Percentiles rank a stretch among this genome's conserved stretches.
phyloP scores from a whole-genome alignment of 2,888 invertebrate genomes.

The Prenolepis imparis region DNA sequence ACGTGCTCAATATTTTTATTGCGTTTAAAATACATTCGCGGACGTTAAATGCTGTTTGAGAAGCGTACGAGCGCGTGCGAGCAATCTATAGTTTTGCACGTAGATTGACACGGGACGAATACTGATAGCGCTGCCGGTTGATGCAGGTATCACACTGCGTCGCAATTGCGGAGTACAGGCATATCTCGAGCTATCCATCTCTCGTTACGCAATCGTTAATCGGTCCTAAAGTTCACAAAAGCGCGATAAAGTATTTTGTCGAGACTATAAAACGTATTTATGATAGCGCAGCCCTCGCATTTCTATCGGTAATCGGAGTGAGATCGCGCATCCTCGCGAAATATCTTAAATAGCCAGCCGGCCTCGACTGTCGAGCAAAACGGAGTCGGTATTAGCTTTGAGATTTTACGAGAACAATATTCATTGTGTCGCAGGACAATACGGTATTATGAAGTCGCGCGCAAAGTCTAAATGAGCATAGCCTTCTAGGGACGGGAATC shows the following conservation, averaged over 20 bases:
- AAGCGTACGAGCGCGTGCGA: slow-evolving; percentile 45
- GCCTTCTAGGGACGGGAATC: slow-evolving; percentile 9
- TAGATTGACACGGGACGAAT: slow-evolving; percentile 59
- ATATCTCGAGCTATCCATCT: slow-evolving; percentile 39
- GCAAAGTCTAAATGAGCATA: slow-evolving; percentile 43
- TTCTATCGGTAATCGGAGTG: not conserved
- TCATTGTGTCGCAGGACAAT: slow-evolving; percentile 47
- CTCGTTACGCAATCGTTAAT: slow-evolving; percentile 60
- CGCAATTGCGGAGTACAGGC: slow-evolving; percentile 15
- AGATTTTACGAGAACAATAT: slow-evolving; percentile 54
- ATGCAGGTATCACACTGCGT: slow-evolving; percentile 61
- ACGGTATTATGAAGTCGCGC: slow-evolving; percentile 46
- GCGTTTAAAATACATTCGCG: slow-evolving; percentile 43
- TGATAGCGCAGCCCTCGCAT: not conserved
- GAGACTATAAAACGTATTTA: not conserved
- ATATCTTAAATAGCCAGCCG: slow-evolving; percentile 22
- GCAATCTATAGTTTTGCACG: slow-evolving; percentile 67
- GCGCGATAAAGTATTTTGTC: not conserved
- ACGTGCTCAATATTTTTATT: slow-evolving; percentile 64
- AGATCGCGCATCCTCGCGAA: not conserved
- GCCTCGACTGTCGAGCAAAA: not conserved
- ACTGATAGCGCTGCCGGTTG: slow-evolving; percentile 30
- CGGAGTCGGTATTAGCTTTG: slow-evolving; percentile 23
- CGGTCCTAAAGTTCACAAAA: slow-evolving; percentile 46
- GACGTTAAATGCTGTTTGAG: slow-evolving; percentile 68